Evolutionary conservation across 2,888 invertebrate genomes (phyloP).

Genomic region (Brenthis ino): DNA sequence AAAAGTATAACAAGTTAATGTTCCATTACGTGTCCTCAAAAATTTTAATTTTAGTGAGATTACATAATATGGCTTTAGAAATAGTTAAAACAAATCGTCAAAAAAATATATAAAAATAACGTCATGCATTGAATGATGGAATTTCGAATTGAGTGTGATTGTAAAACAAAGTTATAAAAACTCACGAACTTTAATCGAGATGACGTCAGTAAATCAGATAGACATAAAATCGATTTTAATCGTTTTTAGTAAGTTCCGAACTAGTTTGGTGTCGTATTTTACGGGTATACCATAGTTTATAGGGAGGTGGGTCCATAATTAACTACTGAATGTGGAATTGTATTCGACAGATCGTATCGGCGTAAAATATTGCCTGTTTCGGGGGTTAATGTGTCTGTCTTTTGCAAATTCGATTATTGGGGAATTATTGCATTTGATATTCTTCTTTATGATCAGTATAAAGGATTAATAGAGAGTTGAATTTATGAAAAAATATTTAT

Average conservation of each 20-base stretch:
- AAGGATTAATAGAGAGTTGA: not conserved
- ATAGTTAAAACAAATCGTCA: too few relatives aligned
- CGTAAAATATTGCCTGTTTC: constrained; percentile 25
- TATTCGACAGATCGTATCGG: constrained; percentile 37
- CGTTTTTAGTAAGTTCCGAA: constrained; percentile 54
- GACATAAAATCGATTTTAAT: constrained; percentile 41
- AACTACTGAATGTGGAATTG: constrained; percentile 39
- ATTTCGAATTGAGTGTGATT: too few relatives aligned
- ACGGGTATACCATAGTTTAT: constrained; percentile 48
- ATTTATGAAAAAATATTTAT: not conserved
- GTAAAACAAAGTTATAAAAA: not conserved
- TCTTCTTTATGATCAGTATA: constrained; percentile 1
- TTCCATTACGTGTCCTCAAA: too few relatives aligned
- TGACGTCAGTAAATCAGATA: constrained; percentile 24
- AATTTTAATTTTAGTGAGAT: too few relatives aligned
- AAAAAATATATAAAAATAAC: too few relatives aligned
- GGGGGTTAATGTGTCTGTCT: constrained; percentile 24
- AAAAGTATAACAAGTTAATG: too few relatives aligned
- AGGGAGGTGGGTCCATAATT: constrained; percentile 45
- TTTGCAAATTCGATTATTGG: constrained; percentile 21
- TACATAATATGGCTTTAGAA: too few relatives aligned
- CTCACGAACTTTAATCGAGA: constrained; percentile 43
- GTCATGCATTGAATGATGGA: too few relatives aligned
- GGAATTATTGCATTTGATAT: constrained; percentile 16
- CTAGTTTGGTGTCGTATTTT: constrained; percentile 42